phyloP scores from a whole-genome alignment of 2,797 vertebrate genomes.

The Hydrocynus forskahlii region DNA sequence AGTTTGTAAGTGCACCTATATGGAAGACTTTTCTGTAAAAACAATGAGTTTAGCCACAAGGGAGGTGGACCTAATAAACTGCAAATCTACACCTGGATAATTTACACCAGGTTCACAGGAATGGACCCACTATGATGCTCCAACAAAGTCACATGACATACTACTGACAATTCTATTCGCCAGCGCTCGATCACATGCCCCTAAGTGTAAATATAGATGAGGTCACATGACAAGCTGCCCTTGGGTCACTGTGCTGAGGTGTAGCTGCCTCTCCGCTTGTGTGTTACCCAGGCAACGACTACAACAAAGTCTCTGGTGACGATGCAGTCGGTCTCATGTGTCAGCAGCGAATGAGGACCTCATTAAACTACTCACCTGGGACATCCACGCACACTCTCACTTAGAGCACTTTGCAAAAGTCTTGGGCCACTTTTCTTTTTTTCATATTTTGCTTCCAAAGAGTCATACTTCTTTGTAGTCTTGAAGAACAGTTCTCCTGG shows the following conservation, averaged over 20 bases:
- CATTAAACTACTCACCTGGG: conserved; percentile 69
- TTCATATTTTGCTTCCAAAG: too few relatives aligned
- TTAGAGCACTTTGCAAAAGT: too few relatives aligned
- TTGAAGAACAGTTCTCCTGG: too few relatives aligned
- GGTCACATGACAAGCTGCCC: conserved; percentile 45
- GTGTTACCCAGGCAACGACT: conserved; percentile 73
- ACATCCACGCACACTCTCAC: conserved; percentile 15
- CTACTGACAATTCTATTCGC: not conserved
- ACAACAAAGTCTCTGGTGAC: conserved; percentile 76
- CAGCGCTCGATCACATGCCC: not conserved
- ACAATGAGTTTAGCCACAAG: too few relatives aligned
- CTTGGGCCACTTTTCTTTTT: too few relatives aligned
- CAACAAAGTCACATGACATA: conserved; percentile 21
- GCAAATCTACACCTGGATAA: too few relatives aligned
- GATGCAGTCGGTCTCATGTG: conserved; percentile 63
- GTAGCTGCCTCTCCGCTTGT: conserved; percentile 59
- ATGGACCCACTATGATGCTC: not conserved
- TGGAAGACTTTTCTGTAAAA: too few relatives aligned
- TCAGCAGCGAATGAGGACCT: conserved; percentile 64
- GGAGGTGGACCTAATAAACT: too few relatives aligned
- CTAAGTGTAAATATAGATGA: not conserved
- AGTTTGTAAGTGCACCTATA: too few relatives aligned
- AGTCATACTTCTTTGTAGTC: too few relatives aligned
- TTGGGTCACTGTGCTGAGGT: conserved; percentile 58
- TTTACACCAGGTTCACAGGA: not conserved